Percentiles rank a stretch among this genome's conserved stretches.
Evolutionary conservation across 2,888 invertebrate species (phyloP).

Genomic region (Nemurella pictetii): DNA sequence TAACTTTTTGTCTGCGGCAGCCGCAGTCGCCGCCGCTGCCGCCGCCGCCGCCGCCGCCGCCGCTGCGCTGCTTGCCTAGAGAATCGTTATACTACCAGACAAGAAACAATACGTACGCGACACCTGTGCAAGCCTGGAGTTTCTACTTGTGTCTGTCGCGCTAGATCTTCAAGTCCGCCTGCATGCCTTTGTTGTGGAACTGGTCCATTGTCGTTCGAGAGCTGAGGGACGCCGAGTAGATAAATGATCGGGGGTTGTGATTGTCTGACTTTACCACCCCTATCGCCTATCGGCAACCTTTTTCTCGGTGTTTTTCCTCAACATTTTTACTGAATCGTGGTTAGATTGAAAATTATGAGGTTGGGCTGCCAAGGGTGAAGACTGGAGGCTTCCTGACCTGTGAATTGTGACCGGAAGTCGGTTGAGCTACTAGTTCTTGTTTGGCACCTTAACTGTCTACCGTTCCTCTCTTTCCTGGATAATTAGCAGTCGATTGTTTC

Average conservation of each 20-base stretch:
- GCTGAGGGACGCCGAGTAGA: neutral
- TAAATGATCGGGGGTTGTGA: neutral
- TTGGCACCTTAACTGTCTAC: neutral
- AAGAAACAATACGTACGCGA: conserved; percentile 12
- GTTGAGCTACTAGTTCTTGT: neutral
- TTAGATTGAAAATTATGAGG: neutral
- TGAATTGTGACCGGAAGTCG: neutral
- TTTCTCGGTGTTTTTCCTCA: neutral
- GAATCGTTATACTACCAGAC: conserved; percentile 8
- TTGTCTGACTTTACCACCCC: neutral
- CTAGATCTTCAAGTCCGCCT: neutral
- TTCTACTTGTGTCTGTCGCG: neutral
- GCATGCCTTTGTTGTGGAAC: neutral
- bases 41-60: conserved; percentile 14
- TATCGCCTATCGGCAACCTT: neutral
- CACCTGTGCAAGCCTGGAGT: neutral
- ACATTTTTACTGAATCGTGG: neutral
- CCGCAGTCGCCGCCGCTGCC: neutral
- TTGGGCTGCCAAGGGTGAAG: neutral
- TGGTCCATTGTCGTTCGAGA: neutral
- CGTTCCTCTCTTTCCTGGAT: neutral
- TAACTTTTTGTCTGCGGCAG: neutral
- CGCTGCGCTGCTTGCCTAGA: neutral
- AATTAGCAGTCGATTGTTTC: neutral
- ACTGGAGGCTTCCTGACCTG: neutral